Evolutionary conservation across 1,140 invertebrate genomes (phyloP).

Genomic region (Eueides isabella): DNA sequence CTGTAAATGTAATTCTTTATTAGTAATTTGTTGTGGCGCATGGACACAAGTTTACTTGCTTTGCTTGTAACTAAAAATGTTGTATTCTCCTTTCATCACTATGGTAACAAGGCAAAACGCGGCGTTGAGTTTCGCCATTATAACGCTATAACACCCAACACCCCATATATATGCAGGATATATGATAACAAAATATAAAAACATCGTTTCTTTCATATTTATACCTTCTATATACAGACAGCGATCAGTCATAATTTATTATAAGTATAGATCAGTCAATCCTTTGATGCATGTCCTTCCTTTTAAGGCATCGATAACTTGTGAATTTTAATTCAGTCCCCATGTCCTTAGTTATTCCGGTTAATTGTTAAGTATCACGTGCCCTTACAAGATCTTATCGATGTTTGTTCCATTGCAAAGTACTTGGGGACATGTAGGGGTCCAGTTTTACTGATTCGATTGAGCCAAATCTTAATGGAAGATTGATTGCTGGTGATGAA

Average conservation of each 20-base stretch:
- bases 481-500: not conserved
- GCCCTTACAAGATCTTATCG: constrained; percentile 25
- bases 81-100: too few relatives aligned
- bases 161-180: too few relatives aligned
- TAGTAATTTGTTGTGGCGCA: too few relatives aligned
- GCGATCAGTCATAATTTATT: not conserved
- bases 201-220: too few relatives aligned
- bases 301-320: constrained; percentile 31
- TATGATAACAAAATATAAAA: too few relatives aligned
- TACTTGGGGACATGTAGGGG: constrained; percentile 15
- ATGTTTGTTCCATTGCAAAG: constrained; percentile 19
- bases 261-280: constrained; percentile 10
- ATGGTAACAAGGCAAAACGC: too few relatives aligned
- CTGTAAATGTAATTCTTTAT: too few relatives aligned
- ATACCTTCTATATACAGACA: not conserved
- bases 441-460: not conserved
- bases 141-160: too few relatives aligned
- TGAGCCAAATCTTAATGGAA: constrained; percentile 1
- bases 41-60: too few relatives aligned
- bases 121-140: too few relatives aligned
- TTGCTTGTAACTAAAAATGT: too few relatives aligned
- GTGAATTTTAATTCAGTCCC: constrained; percentile 36
- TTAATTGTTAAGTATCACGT: constrained; percentile 32
- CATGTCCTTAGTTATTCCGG: constrained; percentile 28
- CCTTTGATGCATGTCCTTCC: constrained; percentile 31